These are phyloP conservation scores for Nomada flava DNA, from an alignment of 2,888 invertebrate species.

Conservation along the genomic window DNA sequence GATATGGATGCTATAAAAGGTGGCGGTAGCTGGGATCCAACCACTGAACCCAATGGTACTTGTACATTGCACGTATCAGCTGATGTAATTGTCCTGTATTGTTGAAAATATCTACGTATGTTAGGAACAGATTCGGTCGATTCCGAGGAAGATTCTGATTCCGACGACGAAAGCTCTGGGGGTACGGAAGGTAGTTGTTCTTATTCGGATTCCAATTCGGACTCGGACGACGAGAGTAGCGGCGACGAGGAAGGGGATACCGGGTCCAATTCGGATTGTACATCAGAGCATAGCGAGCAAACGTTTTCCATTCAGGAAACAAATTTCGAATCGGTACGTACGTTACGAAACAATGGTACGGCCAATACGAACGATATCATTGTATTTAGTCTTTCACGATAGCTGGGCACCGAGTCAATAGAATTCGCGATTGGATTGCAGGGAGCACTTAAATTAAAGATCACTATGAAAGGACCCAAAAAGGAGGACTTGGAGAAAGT, in stretches of 20 bases:
- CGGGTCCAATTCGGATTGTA: slow-evolving; percentile 85
- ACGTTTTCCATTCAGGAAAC: slow-evolving; percentile 85
- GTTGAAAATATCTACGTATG: not conserved
- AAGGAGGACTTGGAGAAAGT: slow-evolving; percentile 80
- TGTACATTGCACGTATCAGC: not conserved
- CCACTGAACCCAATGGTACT: slow-evolving; percentile 80
- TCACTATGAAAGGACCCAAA: slow-evolving; percentile 84
- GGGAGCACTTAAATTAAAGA: slow-evolving; percentile 85
- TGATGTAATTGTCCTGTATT: too few species aligned
- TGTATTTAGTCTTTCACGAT: not conserved
- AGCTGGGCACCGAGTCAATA: not conserved
- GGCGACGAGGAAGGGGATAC: slow-evolving; percentile 78
- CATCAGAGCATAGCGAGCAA: slow-evolving; percentile 84
- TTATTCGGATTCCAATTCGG: slow-evolving; percentile 83
- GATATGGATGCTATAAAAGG: slow-evolving; percentile 89
- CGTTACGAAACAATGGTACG: too few species aligned
- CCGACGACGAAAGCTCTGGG: slow-evolving; percentile 84
- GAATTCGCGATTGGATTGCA: slow-evolving; percentile 62
- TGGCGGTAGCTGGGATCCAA: slow-evolving; percentile 83
- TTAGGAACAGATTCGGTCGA: slow-evolving; percentile 82
- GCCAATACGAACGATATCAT: not conserved
- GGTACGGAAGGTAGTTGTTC: slow-evolving; percentile 83
- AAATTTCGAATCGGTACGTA: slow-evolving; percentile 84
- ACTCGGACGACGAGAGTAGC: slow-evolving; percentile 82
- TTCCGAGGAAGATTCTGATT: slow-evolving; percentile 84